A percentile compares a stretch with the other conserved stretches of the same genome.
Conservation (phyloP, 2,113 vertebrate genomes). For the Lipotes vexillifer region DNA sequence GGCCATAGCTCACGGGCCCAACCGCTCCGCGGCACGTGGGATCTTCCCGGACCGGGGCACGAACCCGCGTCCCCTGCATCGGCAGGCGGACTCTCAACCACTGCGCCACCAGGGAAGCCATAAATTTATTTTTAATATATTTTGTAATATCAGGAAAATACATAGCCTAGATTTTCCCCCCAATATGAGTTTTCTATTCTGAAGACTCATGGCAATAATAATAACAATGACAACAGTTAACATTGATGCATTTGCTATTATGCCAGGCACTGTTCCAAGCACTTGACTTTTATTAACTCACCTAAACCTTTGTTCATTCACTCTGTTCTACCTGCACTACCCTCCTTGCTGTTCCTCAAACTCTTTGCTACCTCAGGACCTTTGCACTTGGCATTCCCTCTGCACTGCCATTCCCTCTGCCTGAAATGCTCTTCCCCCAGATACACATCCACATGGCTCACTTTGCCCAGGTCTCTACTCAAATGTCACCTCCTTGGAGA, state of each 20-base stretch:
- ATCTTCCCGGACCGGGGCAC: too few species aligned
- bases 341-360: not conserved
- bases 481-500: not conserved
- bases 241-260: not conserved
- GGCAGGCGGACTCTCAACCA: too few species aligned
- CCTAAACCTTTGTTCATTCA: not conserved
- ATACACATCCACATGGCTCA: not conserved
- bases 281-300: not conserved
- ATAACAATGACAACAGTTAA: not conserved
- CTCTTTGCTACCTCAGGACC: not conserved
- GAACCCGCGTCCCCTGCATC: too few species aligned
- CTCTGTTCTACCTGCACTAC: not conserved
- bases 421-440: not conserved
- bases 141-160: not conserved
- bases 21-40: too few species aligned
- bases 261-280: too few species aligned
- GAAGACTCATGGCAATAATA: not conserved
- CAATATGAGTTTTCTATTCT: not conserved
- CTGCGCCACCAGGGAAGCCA: too few species aligned
- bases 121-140: not conserved
- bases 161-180: not conserved
- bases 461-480: not conserved
- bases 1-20: too few species aligned
- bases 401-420: not conserved
- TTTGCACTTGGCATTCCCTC: not conserved